A percentile compares a stretch with the other conserved stretches of the same genome.
These are phyloP conservation scores for Leiothrix lutea DNA, from an alignment of 2,113 vertebrate genomes.

Conservation along the genomic window DNA sequence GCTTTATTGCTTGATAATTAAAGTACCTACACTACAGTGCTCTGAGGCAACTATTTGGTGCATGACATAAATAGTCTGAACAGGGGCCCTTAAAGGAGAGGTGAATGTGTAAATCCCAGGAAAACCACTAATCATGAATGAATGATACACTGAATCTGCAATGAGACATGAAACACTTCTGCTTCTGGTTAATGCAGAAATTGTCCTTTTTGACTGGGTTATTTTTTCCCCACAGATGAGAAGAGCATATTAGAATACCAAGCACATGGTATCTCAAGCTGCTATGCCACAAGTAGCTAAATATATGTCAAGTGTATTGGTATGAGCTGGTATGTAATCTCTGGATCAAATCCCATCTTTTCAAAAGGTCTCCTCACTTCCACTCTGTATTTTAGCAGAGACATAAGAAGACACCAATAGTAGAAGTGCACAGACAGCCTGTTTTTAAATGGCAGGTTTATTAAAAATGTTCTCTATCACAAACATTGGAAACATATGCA, in stretches of 20 bases:
- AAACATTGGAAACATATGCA: constrained; percentile 42
- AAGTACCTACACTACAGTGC: background rate
- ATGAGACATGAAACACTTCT: background rate
- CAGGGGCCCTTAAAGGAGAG: background rate
- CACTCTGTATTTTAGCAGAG: background rate
- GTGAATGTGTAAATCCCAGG: background rate
- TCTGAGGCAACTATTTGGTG: background rate
- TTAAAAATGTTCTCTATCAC: constrained; percentile 61
- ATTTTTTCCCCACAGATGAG: background rate
- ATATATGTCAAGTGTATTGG: background rate
- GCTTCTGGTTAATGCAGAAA: background rate
- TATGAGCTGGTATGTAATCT: background rate
- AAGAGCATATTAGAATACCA: background rate
- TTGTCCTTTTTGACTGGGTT: background rate
- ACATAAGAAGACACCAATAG: background rate
- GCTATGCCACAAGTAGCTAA: background rate
- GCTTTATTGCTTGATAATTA: background rate
- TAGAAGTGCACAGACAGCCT: background rate
- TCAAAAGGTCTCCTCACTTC: background rate
- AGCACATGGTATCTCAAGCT: background rate
- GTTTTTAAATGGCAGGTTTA: constrained; percentile 57
- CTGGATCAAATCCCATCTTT: background rate
- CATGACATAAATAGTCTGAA: background rate
- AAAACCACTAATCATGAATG: background rate
- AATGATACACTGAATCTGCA: background rate